A percentile compares a stretch with the other conserved stretches of the same genome.
Evolutionary conservation across 2,797 vertebrate species (phyloP).

Genomic region (Antrozous pallidus): DNA sequence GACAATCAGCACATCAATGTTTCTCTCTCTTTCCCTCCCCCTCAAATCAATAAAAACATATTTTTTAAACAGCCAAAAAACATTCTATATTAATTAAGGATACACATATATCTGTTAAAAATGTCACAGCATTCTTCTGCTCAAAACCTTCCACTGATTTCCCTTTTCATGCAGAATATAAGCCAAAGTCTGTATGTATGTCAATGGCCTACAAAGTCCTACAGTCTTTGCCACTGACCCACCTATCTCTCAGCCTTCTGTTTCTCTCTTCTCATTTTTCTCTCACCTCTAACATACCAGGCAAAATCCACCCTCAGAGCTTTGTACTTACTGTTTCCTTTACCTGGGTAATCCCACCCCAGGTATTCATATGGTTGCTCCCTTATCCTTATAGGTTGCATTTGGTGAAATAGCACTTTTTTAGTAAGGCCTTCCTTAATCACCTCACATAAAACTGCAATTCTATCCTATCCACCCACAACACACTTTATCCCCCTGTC

Average conservation of each 20-base stretch:
- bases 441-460: background rate
- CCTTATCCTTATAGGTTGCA: background rate
- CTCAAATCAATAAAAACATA: background rate
- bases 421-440: background rate
- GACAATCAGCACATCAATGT: background rate
- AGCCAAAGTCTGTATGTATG: background rate
- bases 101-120: background rate
- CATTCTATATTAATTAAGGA: background rate
- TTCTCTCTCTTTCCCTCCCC: background rate
- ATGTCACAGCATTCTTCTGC: background rate
- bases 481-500: background rate
- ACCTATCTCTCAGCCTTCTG: background rate
- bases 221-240: background rate
- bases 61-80: background rate
- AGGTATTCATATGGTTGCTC: background rate
- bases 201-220: background rate
- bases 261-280: background rate
- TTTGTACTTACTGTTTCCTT: background rate
- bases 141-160: constrained; percentile 10
- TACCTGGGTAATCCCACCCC: background rate
- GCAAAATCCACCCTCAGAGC: background rate
- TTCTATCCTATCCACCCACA: background rate
- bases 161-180: background rate
- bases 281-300: background rate
- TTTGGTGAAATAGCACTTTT: background rate